These are phyloP conservation scores for Matsumyia berberina DNA, from an alignment of 2,888 invertebrate genomes.

Conservation along the genomic window DNA sequence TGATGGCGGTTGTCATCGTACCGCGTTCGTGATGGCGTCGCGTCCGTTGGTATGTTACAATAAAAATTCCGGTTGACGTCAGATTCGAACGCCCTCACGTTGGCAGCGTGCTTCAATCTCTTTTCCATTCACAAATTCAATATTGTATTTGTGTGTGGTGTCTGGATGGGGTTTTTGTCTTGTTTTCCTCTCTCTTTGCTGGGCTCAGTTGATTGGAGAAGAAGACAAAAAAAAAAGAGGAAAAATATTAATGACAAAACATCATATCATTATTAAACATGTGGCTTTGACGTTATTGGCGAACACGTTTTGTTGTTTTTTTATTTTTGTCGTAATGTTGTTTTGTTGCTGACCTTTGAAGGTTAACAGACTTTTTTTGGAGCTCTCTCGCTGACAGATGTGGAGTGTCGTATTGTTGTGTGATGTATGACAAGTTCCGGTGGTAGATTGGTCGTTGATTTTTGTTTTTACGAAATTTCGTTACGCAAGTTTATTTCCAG, in stretches of 20 bases:
- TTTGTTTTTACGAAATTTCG: neutral
- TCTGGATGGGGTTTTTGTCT: neutral
- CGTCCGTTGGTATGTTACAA: slow-evolving; percentile 43
- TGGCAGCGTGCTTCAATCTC: slow-evolving; percentile 45
- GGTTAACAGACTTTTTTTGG: slow-evolving; percentile 30
- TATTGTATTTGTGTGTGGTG: slow-evolving; percentile 42
- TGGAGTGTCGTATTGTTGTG: neutral
- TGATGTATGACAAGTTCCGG: slow-evolving; percentile 26
- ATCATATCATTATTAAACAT: slow-evolving; percentile 39
- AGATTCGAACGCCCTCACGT: slow-evolving; percentile 53
- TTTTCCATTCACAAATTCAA: slow-evolving; percentile 66
- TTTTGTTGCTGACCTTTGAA: slow-evolving; percentile 61
- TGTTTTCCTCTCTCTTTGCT: slow-evolving; percentile 2
- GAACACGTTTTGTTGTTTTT: slow-evolving; percentile 29
- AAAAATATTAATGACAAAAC: slow-evolving; percentile 35
- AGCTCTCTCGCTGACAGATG: slow-evolving; percentile 11
- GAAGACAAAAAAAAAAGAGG: slow-evolving; percentile 4
- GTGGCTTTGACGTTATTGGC: slow-evolving; percentile 33
- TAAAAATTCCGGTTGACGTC: slow-evolving; percentile 65
- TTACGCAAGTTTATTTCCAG: neutral
- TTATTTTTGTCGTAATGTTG: slow-evolving; percentile 30
- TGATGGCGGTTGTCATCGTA: slow-evolving; percentile 11
- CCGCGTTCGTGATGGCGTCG: slow-evolving; percentile 13
- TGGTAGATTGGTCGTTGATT: neutral
- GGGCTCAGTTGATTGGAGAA: slow-evolving; percentile 30